Conservation (phyloP, 2,797 vertebrate species). For the Rhinoraja longicauda region DNA sequence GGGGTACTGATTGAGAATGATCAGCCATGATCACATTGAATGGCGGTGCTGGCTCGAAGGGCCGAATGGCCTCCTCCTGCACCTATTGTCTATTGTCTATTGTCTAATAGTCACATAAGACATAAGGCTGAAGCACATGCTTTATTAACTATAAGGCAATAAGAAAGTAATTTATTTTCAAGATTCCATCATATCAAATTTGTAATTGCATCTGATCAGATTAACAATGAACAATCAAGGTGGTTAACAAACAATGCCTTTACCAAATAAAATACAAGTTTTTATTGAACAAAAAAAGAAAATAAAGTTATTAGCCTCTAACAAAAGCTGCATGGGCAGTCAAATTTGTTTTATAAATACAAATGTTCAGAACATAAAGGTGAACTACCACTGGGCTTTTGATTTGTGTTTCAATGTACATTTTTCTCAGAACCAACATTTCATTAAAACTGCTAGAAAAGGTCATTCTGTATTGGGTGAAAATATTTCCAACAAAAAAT, state of each 20-base stretch:
- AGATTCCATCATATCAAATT: not conserved
- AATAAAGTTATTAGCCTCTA: not conserved
- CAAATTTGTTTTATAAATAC: not conserved
- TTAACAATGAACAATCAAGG: not conserved
- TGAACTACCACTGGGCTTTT: not conserved
- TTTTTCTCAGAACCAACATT: conserved; percentile 20
- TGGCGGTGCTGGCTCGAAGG: no score
- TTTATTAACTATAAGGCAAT: not conserved
- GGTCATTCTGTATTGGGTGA: not conserved
- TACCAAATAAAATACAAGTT: not conserved
- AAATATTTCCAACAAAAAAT: not conserved
- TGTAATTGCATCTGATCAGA: not conserved
- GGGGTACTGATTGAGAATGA: no score
- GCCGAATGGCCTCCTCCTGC: no score
- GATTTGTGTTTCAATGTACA: not conserved
- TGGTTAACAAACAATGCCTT: not conserved
- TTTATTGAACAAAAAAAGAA: conserved; percentile 16
- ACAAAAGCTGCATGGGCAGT: not conserved
- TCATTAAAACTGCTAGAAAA: not conserved
- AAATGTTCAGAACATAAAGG: not conserved
- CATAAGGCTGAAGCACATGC: not conserved
- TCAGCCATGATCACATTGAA: no score
- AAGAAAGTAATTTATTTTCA: conserved; percentile 14
- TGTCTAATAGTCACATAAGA: no score
- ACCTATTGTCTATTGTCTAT: no score